Base-by-base conservation (phyloP, 1,140 invertebrate species). In the Drosophila ogumai region DNA sequence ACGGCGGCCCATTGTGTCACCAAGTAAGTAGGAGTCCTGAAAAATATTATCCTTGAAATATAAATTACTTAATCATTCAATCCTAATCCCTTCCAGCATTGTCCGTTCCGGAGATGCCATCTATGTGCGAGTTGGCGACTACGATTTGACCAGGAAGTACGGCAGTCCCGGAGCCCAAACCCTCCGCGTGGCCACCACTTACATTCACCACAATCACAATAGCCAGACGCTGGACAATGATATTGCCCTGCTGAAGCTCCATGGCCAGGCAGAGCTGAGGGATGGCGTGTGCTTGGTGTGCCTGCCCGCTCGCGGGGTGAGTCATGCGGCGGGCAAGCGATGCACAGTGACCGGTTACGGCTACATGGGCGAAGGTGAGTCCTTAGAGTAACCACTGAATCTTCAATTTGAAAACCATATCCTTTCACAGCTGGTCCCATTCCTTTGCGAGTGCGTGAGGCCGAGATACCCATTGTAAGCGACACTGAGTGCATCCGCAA, bases 131-230 rank as follows among this genome's bases (percentile, higher is more conserved):
- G 97, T 98, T 0, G 98, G 98, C 0, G 98, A 99, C 91, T 97
- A 98, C 87, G 97, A 99, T 93, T 93, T 99, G 60, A 97, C 97
- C 2, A 93, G 96, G 12, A 97, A 97, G 88, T 97, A 97, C 79
- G 97, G 96, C 15, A 97, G 96, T 74, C 96, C 96, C 0, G 96
- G 96, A 3, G 97, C 97, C 0, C 97, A 98, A 93, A 98, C 97
- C 0, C 93, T 98, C 15, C 93, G 96, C 19, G 97, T 98, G 6
- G 96, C 96, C 25, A 98, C 97, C 15, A 98, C 98, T 1, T 99
- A 99, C 92, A 98, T 99, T 49, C 98, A 99, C 92, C 98, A 98
- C 81, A 98, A 99, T 93, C 98, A 99, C 93, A 98, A 99, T 92
- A 98, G 97, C 72, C 97, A 98, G 93, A 99, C 98, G 0, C 93